Evolutionary conservation across 1,140 invertebrate species (phyloP), one percentile per base, ranked within the genome.

Genomic region (Hyphantria cunea): DNA sequence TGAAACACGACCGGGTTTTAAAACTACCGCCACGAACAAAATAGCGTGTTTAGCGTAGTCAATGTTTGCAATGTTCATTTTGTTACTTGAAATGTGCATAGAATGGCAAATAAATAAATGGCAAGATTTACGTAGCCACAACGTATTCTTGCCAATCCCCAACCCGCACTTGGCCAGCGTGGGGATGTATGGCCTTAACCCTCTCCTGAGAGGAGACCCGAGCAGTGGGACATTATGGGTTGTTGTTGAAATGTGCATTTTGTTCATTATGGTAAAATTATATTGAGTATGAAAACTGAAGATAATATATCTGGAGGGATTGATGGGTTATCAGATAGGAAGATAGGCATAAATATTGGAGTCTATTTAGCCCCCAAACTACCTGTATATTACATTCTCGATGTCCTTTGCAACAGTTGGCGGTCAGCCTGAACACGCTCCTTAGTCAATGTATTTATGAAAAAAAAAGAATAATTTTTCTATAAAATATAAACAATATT

Each of bases 401-500:
- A 5, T 25, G 17, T 25, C 5, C 17, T 25, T 5, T 44, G 45
- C 55, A n/a, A 49, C 45, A 58, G 34, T 55, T 25, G 53, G 7
- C 55, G 33, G 25, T 15, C 44, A 15, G 6, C 45, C 53, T 58
- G 45, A 58, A 58, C 55, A 58, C 45, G 15, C 45, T 58, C 55
- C 33, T 49, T 58, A 58, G 55, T 58, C 55, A 58, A 58, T 49
- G 34, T 58, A 58, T 58, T 58, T 58, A 66, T 49, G 58, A 62
- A 62, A 60, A 56, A 50, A 66, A 48, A 49, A n/a, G n/a, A 32
- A 55, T 15, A 42, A 47, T 52, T 56, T 52, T 53, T 48, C 47
- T 58, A 53, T 54, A 48, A 51, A 55, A 31, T n/a, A 53, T 14
- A 58, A 15, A 65, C 12, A n/a, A 51, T 42, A 56, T 47, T 33